Evolutionary conservation across 2,113 vertebrate genomes (phyloP).

Genomic region (Turdus rufiventris): DNA sequence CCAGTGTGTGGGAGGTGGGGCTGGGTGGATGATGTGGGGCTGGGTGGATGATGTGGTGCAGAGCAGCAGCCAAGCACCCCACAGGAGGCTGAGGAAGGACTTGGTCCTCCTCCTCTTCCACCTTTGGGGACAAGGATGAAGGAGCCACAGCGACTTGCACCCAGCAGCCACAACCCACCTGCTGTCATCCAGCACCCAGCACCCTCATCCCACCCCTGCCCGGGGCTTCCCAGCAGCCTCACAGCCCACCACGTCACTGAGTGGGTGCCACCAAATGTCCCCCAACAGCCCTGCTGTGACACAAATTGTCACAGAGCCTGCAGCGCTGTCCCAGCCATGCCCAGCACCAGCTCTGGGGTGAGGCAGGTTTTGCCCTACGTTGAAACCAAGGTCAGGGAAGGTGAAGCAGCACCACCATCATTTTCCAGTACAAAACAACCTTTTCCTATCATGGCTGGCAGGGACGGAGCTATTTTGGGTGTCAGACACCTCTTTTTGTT

Average conservation of each 20-base stretch:
- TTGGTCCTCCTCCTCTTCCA: not conserved
- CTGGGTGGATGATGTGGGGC: not conserved
- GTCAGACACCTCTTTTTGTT: not conserved
- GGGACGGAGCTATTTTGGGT: not conserved
- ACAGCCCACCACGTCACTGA: accelerated
- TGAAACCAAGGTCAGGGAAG: not conserved
- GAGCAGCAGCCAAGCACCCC: not conserved
- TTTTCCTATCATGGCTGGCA: not conserved
- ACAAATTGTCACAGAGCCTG: not conserved
- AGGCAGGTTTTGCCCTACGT: not conserved
- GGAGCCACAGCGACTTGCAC: accelerated
- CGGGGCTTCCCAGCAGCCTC: not conserved
- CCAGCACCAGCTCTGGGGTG: not conserved
- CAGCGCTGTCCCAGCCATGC: not conserved
- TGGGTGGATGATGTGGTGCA: not conserved
- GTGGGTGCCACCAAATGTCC: not conserved
- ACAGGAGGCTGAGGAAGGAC: not conserved
- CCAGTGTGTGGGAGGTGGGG: not conserved
- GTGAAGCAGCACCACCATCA: not conserved
- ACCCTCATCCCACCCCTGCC: not conserved
- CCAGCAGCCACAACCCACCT: not conserved
- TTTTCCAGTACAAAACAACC: not conserved
- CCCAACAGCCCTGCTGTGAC: not conserved
- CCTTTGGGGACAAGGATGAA: not conserved
- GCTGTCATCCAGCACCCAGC: not conserved